Percentiles rank a stretch among this genome's conserved stretches.
Evolutionary conservation across 2,797 vertebrate species (phyloP).

Genomic region (Hyperoplus immaculatus): DNA sequence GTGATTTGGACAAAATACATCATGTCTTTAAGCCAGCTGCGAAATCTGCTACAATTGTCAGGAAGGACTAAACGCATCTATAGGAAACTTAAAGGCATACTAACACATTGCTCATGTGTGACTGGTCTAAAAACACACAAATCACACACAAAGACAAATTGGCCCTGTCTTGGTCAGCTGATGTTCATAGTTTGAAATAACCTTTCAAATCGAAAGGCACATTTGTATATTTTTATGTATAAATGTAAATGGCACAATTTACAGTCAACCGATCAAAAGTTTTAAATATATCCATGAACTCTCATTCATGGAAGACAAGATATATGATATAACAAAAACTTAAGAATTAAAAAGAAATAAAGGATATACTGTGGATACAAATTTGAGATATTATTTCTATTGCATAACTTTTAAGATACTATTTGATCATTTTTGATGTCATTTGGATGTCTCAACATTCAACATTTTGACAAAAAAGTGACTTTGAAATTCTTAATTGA

Average conservation of each 20-base stretch:
- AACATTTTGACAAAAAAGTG: background rate
- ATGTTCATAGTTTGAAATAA: background rate
- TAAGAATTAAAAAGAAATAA: background rate
- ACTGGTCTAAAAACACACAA: background rate
- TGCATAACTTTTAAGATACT: too few species aligned
- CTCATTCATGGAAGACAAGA: background rate
- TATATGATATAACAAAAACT: background rate
- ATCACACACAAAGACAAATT: background rate
- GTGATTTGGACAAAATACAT: background rate
- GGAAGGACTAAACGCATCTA: background rate
- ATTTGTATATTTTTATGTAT: background rate
- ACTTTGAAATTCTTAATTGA: background rate
- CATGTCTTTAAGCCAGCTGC: background rate
- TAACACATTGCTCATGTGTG: background rate
- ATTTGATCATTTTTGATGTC: too few species aligned
- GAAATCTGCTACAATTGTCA: background rate
- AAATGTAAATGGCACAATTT: too few species aligned
- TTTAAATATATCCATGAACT: background rate
- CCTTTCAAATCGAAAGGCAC: background rate
- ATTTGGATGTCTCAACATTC: too few species aligned
- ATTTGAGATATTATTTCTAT: background rate
- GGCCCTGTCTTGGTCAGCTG: background rate
- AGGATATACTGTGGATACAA: background rate
- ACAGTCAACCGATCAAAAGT: background rate
- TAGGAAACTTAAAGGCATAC: background rate